Evolutionary conservation across 2,797 vertebrate genomes (phyloP), one percentile per base, ranked within the genome.

Genomic region (Octomys mimax): DNA sequence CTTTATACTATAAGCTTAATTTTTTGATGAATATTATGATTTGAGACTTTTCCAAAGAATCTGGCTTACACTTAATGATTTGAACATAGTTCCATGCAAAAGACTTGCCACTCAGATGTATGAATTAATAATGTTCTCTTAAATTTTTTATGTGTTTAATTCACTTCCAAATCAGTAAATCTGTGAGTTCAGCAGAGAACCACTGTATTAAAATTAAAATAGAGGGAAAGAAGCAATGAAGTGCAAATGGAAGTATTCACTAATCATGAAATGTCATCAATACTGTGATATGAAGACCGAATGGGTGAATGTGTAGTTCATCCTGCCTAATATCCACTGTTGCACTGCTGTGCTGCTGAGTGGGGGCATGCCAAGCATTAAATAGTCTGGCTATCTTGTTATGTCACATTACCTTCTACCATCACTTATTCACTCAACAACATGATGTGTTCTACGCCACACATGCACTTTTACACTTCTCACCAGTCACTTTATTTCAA

Each of bases 201-300:
- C 3, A 89, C 2, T 52, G 14, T 85, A 61, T 80, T 88, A 96
- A 66, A 13, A 91, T 84, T 98, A 97, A 89, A 49, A 95, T 46
- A 75, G 16, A 94, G 66, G 39, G 39, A 97, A 97, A 89, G 95
- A 96, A 97, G 19, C 80, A 70, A 61, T 77, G 90, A 96, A 97
- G 97, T 95, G 9, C 94, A 97, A 96, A 96, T 96, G 95, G 86
- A 75, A 85, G 33, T 36, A 84, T 33, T 83, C 36, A 91, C 91
- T 96, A 98, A 96, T 92, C 84, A 94, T 62, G 97, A 95, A 95
- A 79, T 85, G 46, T 54, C 94, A 91, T 94, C 39, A 94, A 2
- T 91, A 92, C 7, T 52, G 80, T 59, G 1, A 61, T 71, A n/a
- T 22, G 89, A 39, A 57, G 31, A 36, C 61, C 21, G 79, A 70